Evolutionary conservation across 2,797 vertebrate genomes (phyloP).

Genomic region (Anniella stebbinsi): DNA sequence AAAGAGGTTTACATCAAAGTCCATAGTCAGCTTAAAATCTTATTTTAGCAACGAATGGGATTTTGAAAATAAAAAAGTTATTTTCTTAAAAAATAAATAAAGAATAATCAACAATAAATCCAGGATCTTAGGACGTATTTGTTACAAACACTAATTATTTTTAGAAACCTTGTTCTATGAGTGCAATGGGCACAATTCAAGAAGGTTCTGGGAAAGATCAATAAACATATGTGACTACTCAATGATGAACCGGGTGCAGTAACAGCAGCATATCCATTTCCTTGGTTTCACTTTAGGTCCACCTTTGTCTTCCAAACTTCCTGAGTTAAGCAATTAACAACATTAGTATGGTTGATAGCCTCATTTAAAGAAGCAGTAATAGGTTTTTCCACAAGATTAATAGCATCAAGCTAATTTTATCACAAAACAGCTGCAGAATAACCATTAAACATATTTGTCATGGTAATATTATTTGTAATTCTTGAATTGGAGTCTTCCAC

Average conservation of each 20-base stretch:
- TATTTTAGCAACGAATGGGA: background rate
- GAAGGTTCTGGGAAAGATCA: background rate
- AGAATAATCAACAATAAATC: background rate
- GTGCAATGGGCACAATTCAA: background rate
- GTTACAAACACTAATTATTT: background rate
- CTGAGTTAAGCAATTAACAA: constrained; percentile 65
- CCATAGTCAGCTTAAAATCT: background rate
- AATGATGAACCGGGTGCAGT: background rate
- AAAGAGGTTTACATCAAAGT: background rate
- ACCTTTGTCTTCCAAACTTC: constrained; percentile 45
- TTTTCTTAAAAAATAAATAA: background rate
- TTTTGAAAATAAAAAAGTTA: background rate
- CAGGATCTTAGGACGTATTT: background rate
- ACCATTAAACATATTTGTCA: constrained; percentile 68
- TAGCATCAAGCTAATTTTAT: constrained; percentile 55
- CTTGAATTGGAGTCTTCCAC: constrained; percentile 38
- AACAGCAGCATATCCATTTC: background rate
- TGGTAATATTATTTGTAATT: constrained; percentile 61
- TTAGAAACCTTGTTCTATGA: background rate
- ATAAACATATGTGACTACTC: background rate
- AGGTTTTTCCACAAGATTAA: constrained; percentile 63
- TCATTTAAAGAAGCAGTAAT: constrained; percentile 64
- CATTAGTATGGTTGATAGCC: constrained; percentile 61
- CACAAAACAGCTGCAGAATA: constrained; percentile 69
- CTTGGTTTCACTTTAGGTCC: constrained; percentile 33